Evolutionary conservation across 2,888 invertebrate genomes (phyloP), one percentile per base, ranked within the genome.

Genomic region (Perizoma flavofasciatum): DNA sequence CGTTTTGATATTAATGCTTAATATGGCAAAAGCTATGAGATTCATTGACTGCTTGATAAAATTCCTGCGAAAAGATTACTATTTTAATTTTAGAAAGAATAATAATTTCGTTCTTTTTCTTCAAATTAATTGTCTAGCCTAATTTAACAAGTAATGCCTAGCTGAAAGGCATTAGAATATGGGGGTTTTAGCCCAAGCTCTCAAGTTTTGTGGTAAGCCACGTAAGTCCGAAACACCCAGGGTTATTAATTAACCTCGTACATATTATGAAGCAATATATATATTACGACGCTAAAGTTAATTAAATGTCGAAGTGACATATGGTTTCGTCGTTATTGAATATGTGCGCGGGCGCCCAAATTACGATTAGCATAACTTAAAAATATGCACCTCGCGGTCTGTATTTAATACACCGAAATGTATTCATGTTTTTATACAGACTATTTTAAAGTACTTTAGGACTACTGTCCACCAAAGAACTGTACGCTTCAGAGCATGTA

Each of bases 261-360:
- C 22, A 49, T 33, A 44, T 39, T 7, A 37, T 43, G 50, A 49
- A 46, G 45, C 45, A 46, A 54, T 59, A 44, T 22, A 35, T 45
- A 37, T 55, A 47, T 57, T 52, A 51, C 10, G 48, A 53, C 44
- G 41, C 47, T 49, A 64, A 56, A 46, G 33, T 61, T 67, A 65
- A 59, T 63, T 59, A 65, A 62, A 55, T 59, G 52, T 53, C 48
- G 56, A 60, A 65, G 61, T 59, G 54, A 61, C 61, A 48, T 46
- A 64, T 61, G 49, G 60, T 54, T 56, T 37, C 47, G 51, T 40
- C 53, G 65, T 59, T 67, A 65, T 67, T 69, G 63, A 54, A 59
- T 55, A 61, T 62, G 40, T 61, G 65, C 57, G 69, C 61, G 64
- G 67, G 69, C 63, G 69, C 53, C 44, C 55, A 59, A 63, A 68